Conservation (phyloP, 2,888 invertebrate species). For the Helobdella robusta region DNA sequence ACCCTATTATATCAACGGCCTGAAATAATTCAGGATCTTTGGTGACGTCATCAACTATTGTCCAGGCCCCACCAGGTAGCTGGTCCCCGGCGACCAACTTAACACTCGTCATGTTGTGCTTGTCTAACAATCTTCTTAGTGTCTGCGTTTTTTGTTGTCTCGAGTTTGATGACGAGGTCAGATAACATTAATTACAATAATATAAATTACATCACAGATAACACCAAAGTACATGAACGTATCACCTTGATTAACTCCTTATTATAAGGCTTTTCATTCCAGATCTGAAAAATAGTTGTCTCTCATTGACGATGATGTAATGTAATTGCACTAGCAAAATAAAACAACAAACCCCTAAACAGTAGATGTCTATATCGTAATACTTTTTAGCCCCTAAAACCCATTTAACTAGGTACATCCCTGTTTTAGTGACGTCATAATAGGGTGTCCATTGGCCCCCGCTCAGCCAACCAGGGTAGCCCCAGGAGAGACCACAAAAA, state of each 20-base stretch:
- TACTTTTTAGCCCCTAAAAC: conserved; percentile 41
- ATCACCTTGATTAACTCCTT: conserved; percentile 37
- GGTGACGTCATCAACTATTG: conserved; percentile 37
- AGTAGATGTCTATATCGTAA: conserved; percentile 44
- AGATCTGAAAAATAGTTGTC: conserved; percentile 36
- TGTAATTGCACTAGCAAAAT: too few relatives aligned
- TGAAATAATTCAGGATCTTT: conserved; percentile 38
- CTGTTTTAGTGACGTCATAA: conserved; percentile 35
- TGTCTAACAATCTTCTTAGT: conserved; percentile 38
- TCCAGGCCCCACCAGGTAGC: conserved; percentile 29
- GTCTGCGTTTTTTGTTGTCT: conserved; percentile 38
- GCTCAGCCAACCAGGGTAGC: conserved; percentile 50
- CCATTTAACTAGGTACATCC: conserved; percentile 45
- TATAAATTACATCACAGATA: not conserved
- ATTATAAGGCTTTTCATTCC: conserved; percentile 42
- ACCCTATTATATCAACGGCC: conserved; percentile 47
- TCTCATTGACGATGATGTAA: too few relatives aligned
- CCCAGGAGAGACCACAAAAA: conserved; percentile 49
- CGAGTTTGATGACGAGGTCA: not conserved
- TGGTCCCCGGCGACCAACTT: conserved; percentile 46
- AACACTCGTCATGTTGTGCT: conserved; percentile 38
- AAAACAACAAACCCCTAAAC: conserved; percentile 40
- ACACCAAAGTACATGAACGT: not conserved
- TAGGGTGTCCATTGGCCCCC: conserved; percentile 40
- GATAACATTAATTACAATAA: not conserved